These are phyloP conservation scores for Sebastes steindachneri DNA, from an alignment of 2,797 vertebrate species.

Conservation along the genomic window DNA sequence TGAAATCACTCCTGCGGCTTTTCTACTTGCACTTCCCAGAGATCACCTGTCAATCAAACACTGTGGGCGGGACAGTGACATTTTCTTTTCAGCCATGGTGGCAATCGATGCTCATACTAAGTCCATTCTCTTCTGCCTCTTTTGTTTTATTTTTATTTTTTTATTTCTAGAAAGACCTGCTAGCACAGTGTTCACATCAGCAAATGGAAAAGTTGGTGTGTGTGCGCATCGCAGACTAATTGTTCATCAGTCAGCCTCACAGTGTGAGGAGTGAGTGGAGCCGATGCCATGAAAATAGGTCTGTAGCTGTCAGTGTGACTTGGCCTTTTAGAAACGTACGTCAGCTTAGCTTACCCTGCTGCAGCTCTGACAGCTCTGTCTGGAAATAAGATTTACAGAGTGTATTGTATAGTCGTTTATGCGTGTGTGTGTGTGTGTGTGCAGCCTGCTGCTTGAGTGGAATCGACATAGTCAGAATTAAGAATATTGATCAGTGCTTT, in stretches of 20 bases:
- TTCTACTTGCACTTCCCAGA: background rate
- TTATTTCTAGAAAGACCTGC: background rate
- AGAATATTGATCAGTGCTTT: constrained; percentile 9
- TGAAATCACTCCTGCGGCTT: background rate
- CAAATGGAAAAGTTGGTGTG: background rate
- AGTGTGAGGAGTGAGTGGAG: constrained; percentile 28
- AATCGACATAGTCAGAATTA: background rate
- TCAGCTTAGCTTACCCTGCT: constrained; percentile 33
- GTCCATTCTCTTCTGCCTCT: background rate
- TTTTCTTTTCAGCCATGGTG: background rate
- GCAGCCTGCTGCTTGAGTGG: background rate
- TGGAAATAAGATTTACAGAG: constrained; percentile 24
- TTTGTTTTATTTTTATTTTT: background rate
- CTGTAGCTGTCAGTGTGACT: constrained; percentile 46
- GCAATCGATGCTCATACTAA: background rate
- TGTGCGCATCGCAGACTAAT: background rate
- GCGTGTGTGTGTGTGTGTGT: background rate
- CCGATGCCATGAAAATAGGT: constrained; percentile 32
- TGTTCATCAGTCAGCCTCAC: constrained; percentile 5
- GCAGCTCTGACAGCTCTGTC: constrained; percentile 37
- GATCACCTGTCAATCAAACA: background rate
- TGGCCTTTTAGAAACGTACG: constrained; percentile 40
- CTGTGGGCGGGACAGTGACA: background rate
- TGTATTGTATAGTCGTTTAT: background rate
- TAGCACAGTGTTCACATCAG: background rate